Percentiles rank a stretch among this genome's conserved stretches.
Evolutionary conservation across 2,888 invertebrate genomes (phyloP).

Genomic region (Oscheius sp.): DNA sequence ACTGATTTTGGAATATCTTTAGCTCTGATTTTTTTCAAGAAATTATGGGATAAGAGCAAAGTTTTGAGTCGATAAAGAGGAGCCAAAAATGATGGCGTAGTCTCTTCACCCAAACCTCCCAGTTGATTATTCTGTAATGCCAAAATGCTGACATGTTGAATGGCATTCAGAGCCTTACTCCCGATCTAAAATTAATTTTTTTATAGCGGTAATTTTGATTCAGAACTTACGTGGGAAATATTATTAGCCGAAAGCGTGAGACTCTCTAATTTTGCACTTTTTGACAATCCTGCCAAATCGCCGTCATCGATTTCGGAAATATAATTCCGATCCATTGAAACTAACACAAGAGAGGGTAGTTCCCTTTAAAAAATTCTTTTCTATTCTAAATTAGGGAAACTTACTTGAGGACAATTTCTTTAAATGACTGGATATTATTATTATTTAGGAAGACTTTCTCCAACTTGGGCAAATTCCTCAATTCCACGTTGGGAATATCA

Average conservation of each 20-base stretch:
- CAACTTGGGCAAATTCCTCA: constrained; percentile 55
- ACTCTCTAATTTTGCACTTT: constrained; percentile 44
- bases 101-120: constrained; percentile 28
- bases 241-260: constrained; percentile 56
- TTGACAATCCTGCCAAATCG: constrained; percentile 58
- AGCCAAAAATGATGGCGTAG: constrained; percentile 65
- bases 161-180: constrained; percentile 45
- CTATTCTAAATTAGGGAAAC: background rate
- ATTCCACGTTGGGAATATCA: constrained; percentile 34
- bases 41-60: constrained; percentile 75
- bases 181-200: constrained; percentile 35
- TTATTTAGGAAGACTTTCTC: constrained; percentile 68
- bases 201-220: background rate
- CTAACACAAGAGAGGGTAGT: constrained; percentile 55
- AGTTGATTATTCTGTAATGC: constrained; percentile 58
- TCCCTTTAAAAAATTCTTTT: constrained; percentile 41
- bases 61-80: constrained; percentile 73
- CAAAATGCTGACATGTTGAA: constrained; percentile 42
- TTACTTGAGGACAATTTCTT: constrained; percentile 39
- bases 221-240: constrained; percentile 38
- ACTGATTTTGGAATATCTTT: constrained; percentile 54
- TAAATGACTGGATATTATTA: constrained; percentile 63
- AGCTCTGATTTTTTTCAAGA: constrained; percentile 43
- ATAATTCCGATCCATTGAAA: constrained; percentile 63
- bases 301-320: constrained; percentile 56